phyloP scores from a whole-genome alignment of 2,888 invertebrate genomes.

The Drosophila setosimentum region DNA sequence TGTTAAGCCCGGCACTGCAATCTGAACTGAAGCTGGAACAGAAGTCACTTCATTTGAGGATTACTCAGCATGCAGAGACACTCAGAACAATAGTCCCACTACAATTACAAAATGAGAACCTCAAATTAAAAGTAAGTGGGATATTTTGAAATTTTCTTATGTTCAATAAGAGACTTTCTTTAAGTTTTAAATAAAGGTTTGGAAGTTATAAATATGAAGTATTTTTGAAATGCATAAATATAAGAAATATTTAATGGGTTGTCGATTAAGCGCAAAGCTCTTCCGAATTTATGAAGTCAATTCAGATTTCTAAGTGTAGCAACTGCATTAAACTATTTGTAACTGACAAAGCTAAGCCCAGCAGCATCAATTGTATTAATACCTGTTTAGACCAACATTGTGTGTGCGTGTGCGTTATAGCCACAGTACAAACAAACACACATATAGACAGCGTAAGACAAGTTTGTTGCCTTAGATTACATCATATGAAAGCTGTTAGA shows the following conservation, averaged over 20 bases:
- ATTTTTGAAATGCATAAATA: background rate
- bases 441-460: background rate
- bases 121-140: background rate
- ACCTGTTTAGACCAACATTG: conserved; percentile 30
- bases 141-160: background rate
- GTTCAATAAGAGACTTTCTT: background rate
- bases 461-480: background rate
- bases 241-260: background rate
- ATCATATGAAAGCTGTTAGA: background rate
- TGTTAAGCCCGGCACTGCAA: conserved; percentile 18
- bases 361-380: conserved; percentile 37
- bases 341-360: background rate
- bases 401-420: background rate
- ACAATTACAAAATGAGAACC: background rate
- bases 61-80: conserved; percentile 42
- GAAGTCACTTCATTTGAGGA: conserved; percentile 58
- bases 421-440: background rate
- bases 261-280: no score
- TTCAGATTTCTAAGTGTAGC: background rate
- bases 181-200: background rate
- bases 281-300: background rate
- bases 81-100: background rate
- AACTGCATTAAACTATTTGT: background rate
- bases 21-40: conserved; percentile 28
- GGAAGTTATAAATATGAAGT: background rate